Base-by-base conservation (phyloP, 1,140 invertebrate genomes). In the Atopsyche davidsoni region DNA sequence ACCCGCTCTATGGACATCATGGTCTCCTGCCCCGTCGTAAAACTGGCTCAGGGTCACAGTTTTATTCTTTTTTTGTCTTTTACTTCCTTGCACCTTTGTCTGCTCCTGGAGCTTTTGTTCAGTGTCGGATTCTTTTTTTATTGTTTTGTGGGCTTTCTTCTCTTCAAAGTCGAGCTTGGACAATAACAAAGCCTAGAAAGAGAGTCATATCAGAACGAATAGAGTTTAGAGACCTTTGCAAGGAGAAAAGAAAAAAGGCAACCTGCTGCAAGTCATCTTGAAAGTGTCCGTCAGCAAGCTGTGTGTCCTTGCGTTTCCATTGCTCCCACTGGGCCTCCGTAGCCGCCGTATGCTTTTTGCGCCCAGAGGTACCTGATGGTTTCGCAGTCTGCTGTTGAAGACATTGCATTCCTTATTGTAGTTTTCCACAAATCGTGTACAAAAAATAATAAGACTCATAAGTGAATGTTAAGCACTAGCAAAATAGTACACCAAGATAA, bases 111-210 rank as follows among this genome's bases (percentile, higher is more conserved):
- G 59, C 58, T 75, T 74, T 55, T 73, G 71, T 69, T 22, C 64
- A 14, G 56, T 49, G 14, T 75, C 68, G n/a, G 64, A 59, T 48
- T 70, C 63, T 51, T 77, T 73, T 42, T 67, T 71, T 6, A 63
- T 54, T 41, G 72, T 64, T 35, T 71, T 68, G 53, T 74, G 72
- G 3, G 74, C 68, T 63, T 76, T 69, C 67, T 81, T 79, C 58
- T 80, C 71, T 67, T 85, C 81, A 70, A 70, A 83, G 58, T 85
- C 81, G 41, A 85, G 62, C 69, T 83, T 83, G 9, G 82, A 85
- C 40, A 81, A 64, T 13, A 85, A 57, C 47, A 85, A 71, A 10
- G 82, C 82, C 75, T 73, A 11, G 66, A 69, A 31, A 31, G 41
- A 22, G 28, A 21, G 28, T 3, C 35, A 44, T 11, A 47, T 14